These are phyloP conservation scores for Callyntrura guangdongensis DNA, from an alignment of 2,888 invertebrate genomes.

Conservation along the genomic window DNA sequence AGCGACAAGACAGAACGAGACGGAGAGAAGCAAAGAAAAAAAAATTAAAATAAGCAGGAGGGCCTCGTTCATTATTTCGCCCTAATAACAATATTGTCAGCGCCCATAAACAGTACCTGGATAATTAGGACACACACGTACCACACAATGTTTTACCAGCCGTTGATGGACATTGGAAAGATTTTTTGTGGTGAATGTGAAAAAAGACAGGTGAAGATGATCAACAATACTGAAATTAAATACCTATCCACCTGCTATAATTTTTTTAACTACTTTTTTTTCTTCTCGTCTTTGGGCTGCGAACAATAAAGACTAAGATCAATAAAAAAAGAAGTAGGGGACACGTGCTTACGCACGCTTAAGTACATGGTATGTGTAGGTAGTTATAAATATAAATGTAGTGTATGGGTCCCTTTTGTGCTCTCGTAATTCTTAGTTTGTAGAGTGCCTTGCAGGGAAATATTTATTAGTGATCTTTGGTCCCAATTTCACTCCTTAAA, in stretches of 20 bases:
- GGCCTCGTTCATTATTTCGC: slow-evolving; percentile 2
- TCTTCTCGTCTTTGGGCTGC: too few relatives aligned
- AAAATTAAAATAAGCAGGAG: slow-evolving; percentile 35
- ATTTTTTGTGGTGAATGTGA: background rate
- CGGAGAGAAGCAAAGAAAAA: background rate
- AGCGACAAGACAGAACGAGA: background rate
- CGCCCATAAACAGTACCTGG: slow-evolving; percentile 20
- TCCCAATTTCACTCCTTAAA: too few relatives aligned
- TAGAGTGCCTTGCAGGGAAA: too few relatives aligned
- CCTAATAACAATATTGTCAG: slow-evolving; percentile 8
- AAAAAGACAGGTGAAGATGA: slow-evolving; percentile 22
- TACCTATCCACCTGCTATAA: background rate
- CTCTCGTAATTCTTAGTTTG: too few relatives aligned
- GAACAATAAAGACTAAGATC: too few relatives aligned
- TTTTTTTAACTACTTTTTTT: background rate
- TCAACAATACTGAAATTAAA: slow-evolving; percentile 5
- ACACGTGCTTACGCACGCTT: too few relatives aligned
- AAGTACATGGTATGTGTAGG: too few relatives aligned
- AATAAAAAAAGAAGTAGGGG: too few relatives aligned
- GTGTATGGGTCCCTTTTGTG: too few relatives aligned
- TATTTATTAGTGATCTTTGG: too few relatives aligned
- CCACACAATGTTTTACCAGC: background rate
- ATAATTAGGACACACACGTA: slow-evolving; percentile 44
- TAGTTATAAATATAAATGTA: too few relatives aligned
- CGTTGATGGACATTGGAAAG: background rate